Evolutionary conservation across 2,888 invertebrate genomes (phyloP), one percentile per base, ranked within the genome.

Genomic region (Nomada goodeniana): DNA sequence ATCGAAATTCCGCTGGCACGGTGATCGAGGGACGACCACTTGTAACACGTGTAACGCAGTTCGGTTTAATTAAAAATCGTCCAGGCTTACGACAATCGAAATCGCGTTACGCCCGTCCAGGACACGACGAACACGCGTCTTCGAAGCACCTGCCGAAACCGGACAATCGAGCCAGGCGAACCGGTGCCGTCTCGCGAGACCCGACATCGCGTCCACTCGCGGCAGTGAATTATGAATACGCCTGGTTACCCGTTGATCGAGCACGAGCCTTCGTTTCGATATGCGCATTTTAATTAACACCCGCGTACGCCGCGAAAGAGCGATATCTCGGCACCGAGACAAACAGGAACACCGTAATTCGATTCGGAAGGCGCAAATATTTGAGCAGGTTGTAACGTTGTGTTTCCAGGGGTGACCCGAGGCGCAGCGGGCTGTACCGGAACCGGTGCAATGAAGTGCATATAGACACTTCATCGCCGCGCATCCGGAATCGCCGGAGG

Each of bases 361-460:
- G 84, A 87, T 87, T 86, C 78, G 72, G 61, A 71, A 80, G 80
- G 78, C 57, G 87, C 88, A 88, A 88, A 88, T 88, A 88, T 88
- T 88, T 88, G 88, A 68, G 72, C 73, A 57, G 68, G 69, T 77
- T 84, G 86, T 88, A 88, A 87, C 87, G 80, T 68, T 71, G 67
- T 68, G 71, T 76, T 86, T 75, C 61, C 71, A 75, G 74, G 79
- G 84, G 71, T 72, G 74, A 80, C 78, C 76, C 74, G 85, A 65
- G 82, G 79, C 76, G 69, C 61, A 67, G 42, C 60, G 64, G 69
- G 47, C 57, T 76, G 80, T 67, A 68, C 76, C 80, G 82, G 87
- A 86, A 76, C 74, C 76, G 77, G 61, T 79, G 80, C 83, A 84
- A 82, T 64, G 61, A 70, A 70, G 72, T 70, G 86, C 75, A 78